Evolutionary conservation across 2,888 invertebrate species (phyloP).

Genomic region (Agonum fuliginosum): DNA sequence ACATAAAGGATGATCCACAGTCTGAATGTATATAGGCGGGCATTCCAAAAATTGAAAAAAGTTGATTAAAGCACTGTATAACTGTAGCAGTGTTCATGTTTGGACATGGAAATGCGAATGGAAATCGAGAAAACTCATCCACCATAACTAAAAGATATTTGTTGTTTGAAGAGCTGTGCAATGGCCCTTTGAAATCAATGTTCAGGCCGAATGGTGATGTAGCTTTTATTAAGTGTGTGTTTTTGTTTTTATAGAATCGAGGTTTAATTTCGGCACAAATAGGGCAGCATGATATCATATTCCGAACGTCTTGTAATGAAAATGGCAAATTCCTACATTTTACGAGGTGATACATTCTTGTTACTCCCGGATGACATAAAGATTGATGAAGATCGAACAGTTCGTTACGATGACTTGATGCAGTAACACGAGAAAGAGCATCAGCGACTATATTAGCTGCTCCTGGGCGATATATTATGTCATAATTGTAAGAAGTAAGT

Average conservation of each 20-base stretch:
- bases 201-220: constrained; percentile 61
- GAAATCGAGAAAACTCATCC: constrained; percentile 60
- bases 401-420: neutral
- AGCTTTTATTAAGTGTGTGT: constrained; percentile 59
- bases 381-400: neutral
- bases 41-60: constrained; percentile 62
- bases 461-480: constrained; percentile 26
- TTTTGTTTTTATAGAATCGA: constrained; percentile 52
- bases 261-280: constrained; percentile 61
- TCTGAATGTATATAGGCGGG: constrained; percentile 62
- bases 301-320: constrained; percentile 1
- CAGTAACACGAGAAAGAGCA: constrained; percentile 32
- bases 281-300: constrained; percentile 57
- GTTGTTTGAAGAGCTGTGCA: constrained; percentile 55
- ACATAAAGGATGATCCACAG: constrained; percentile 61
- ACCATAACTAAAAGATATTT: constrained; percentile 61
- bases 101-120: constrained; percentile 61
- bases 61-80: constrained; percentile 51
- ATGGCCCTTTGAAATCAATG: constrained; percentile 61
- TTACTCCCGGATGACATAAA: neutral
- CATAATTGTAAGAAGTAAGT: constrained; percentile 54
- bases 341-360: neutral
- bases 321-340: neutral
- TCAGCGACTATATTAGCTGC: constrained; percentile 29
- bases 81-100: constrained; percentile 60